Conservation (phyloP, 2,797 vertebrate species). For the Poecile montanus region DNA sequence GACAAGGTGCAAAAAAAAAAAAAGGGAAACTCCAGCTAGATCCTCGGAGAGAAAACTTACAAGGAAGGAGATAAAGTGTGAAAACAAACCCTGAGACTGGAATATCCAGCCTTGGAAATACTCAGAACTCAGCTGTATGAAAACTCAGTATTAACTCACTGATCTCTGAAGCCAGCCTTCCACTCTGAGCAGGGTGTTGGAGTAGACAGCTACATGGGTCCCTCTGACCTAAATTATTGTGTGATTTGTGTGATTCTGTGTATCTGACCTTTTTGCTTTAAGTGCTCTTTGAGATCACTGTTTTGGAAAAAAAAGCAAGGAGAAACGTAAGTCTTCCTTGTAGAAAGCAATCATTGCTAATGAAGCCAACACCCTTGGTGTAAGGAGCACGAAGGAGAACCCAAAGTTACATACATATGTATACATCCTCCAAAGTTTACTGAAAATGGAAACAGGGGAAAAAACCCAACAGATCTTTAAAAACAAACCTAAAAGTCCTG, state of each 20-base stretch:
- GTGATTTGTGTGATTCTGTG: neutral
- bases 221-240: neutral
- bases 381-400: neutral
- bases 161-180: neutral
- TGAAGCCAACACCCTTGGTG: neutral
- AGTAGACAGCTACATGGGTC: neutral
- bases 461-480: rapidly evolving
- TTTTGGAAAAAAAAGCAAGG: neutral
- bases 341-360: neutral
- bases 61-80: neutral
- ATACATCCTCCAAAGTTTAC: neutral
- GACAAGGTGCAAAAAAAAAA: neutral
- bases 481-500: neutral
- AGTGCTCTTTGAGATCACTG: neutral
- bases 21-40: neutral
- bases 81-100: neutral
- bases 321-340: neutral
- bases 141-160: neutral
- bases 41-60: neutral
- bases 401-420: rapidly evolving
- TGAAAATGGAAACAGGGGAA: neutral
- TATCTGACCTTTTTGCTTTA: neutral
- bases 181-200: neutral
- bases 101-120: neutral
- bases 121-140: neutral